Evolutionary conservation across 2,888 invertebrate species (phyloP).

Genomic region (Phaonia tiefii): DNA sequence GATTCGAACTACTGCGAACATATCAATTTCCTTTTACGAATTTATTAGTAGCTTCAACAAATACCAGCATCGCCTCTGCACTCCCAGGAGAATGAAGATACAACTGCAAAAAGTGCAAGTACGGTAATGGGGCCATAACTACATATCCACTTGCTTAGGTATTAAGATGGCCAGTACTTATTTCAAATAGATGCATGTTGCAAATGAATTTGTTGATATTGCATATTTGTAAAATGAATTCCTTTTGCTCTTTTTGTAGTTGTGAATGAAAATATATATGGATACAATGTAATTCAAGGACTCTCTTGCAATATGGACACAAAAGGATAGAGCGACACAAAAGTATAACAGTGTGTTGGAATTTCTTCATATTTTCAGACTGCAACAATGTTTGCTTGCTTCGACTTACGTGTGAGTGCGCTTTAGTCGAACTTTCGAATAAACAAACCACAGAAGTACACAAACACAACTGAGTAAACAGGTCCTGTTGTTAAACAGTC

Average conservation of each 20-base stretch:
- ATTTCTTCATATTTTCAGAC: not conserved
- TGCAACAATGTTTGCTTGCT: not conserved
- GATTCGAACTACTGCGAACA: not conserved
- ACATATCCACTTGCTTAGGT: not conserved
- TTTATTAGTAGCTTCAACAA: conserved; percentile 30
- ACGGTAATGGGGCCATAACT: not conserved
- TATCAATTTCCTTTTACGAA: conserved; percentile 34
- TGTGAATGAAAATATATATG: not conserved
- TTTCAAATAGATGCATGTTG: not conserved
- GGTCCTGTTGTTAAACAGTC: not conserved
- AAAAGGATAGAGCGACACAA: not conserved
- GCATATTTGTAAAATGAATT: conserved; percentile 14
- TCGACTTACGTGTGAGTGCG: not conserved
- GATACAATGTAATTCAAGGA: not conserved
- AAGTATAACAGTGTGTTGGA: not conserved
- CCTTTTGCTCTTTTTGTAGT: not conserved
- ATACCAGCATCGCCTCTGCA: conserved; percentile 19
- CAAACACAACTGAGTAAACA: not conserved
- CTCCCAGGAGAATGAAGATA: not conserved
- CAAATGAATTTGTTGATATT: conserved; percentile 34
- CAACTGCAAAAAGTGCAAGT: not conserved
- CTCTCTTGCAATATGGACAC: too few relatives aligned
- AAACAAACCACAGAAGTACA: not conserved
- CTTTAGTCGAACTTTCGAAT: not conserved
- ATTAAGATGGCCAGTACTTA: not conserved